These are phyloP conservation scores for Macrostomum lignano DNA, from an alignment of 1,140 invertebrate genomes.

Conservation along the genomic window DNA sequence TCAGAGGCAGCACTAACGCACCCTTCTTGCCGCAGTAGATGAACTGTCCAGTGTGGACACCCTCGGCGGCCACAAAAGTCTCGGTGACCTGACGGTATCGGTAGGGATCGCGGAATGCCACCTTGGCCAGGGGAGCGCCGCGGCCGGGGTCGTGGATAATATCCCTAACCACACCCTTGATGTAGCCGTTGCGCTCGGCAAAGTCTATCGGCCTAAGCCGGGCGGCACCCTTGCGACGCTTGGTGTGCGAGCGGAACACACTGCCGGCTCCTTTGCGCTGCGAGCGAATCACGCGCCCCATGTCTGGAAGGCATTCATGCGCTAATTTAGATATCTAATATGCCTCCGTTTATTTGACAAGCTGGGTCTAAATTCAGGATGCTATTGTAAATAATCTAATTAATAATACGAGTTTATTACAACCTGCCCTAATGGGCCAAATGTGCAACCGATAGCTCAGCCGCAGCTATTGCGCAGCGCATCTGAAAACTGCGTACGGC, in stretches of 20 bases:
- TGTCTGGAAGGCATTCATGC: constrained; percentile 25
- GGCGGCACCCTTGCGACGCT: constrained; percentile 85
- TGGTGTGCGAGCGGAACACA: constrained; percentile 84
- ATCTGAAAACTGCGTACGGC: too few species aligned
- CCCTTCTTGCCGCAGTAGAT: constrained; percentile 97
- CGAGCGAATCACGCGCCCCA: constrained; percentile 95
- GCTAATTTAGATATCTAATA: too few species aligned
- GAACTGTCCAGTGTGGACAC: constrained; percentile 96
- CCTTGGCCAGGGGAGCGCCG: constrained; percentile 78
- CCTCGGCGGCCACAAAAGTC: constrained; percentile 85
- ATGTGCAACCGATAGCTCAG: too few species aligned
- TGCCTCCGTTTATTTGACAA: too few species aligned
- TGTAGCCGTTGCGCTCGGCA: constrained; percentile 87
- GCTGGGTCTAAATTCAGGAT: too few species aligned
- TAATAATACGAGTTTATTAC: too few species aligned
- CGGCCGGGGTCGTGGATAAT: constrained; percentile 96
- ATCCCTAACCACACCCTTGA: constrained; percentile 90
- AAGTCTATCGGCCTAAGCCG: constrained; percentile 78
- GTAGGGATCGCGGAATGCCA: constrained; percentile 90
- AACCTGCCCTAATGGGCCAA: too few species aligned
- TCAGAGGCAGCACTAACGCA: too few species aligned
- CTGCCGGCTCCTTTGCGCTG: constrained; percentile 94
- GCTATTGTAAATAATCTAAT: too few species aligned
- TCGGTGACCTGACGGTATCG: constrained; percentile 81
- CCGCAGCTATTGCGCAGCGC: too few species aligned